These are phyloP conservation scores for Ormyrus labotus DNA, from an alignment of 2,888 invertebrate species.

Conservation along the genomic window DNA sequence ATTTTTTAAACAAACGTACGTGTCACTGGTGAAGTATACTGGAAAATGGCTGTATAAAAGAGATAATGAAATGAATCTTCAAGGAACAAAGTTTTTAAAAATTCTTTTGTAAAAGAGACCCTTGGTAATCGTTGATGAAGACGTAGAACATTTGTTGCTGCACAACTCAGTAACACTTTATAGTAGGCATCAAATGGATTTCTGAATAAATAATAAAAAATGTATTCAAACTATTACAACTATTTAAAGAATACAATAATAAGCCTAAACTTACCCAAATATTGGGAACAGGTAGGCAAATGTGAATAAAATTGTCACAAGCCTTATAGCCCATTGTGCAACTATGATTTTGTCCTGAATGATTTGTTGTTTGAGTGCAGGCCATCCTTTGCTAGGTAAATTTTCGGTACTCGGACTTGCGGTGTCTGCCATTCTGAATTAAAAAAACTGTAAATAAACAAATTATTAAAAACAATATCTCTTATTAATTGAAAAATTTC, in stretches of 20 bases:
- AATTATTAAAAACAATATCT: slow-evolving; percentile 5
- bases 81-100: slow-evolving; percentile 85
- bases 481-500: slow-evolving; percentile 1
- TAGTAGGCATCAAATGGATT: slow-evolving; percentile 89
- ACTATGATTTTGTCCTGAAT: slow-evolving; percentile 91
- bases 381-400: slow-evolving; percentile 77
- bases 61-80: slow-evolving; percentile 98
- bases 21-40: slow-evolving; percentile 92
- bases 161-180: slow-evolving; percentile 94
- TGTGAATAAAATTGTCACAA: slow-evolving; percentile 90
- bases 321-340: slow-evolving; percentile 90
- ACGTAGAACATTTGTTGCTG: slow-evolving; percentile 95
- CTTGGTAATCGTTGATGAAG: slow-evolving; percentile 95
- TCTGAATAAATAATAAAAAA: slow-evolving; percentile 75
- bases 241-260: slow-evolving; percentile 35
- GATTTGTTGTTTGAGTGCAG: slow-evolving; percentile 84
- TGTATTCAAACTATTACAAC: slow-evolving; percentile 22
- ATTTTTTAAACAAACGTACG: slow-evolving; percentile 77
- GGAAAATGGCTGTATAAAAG: slow-evolving; percentile 95
- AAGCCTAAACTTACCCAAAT: slow-evolving; percentile 84
- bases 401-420: slow-evolving; percentile 60
- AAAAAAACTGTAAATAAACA: not conserved
- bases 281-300: slow-evolving; percentile 91
- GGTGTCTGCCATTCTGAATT: slow-evolving; percentile 67
- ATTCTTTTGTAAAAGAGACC: slow-evolving; percentile 89